A percentile compares a stretch with the other conserved stretches of the same genome.
Evolutionary conservation across 2,113 vertebrate genomes (phyloP).

Genomic region (Amphiprion ocellaris): DNA sequence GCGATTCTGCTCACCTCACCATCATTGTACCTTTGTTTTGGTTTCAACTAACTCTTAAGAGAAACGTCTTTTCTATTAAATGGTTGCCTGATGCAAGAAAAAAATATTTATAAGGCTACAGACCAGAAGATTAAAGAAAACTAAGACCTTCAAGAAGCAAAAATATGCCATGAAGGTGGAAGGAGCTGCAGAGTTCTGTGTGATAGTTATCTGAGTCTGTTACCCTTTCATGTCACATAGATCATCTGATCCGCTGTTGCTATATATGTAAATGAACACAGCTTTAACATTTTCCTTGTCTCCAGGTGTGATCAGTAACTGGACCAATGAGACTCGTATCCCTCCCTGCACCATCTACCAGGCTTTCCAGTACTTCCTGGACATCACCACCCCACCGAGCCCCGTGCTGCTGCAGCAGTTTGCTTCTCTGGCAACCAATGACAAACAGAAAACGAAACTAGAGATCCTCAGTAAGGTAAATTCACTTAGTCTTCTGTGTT

Average conservation of each 20-base stretch:
- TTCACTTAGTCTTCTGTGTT: not conserved
- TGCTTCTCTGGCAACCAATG: constrained; percentile 91
- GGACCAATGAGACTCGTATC: constrained; percentile 92
- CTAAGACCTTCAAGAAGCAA: too few relatives aligned
- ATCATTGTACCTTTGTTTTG: too few relatives aligned
- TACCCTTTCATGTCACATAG: not conserved
- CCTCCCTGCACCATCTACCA: constrained; percentile 97
- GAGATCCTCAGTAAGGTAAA: constrained; percentile 96
- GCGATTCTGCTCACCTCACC: too few relatives aligned
- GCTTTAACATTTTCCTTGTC: constrained; percentile 12
- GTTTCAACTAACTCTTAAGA: too few relatives aligned
- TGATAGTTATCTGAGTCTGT: not conserved
- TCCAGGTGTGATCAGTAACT: constrained; percentile 96
- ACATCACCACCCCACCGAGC: constrained; percentile 95
- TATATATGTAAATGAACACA: not conserved
- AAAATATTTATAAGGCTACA: too few relatives aligned
- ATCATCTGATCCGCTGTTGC: not conserved
- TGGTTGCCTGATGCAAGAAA: too few relatives aligned
- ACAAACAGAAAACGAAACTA: constrained; percentile 92
- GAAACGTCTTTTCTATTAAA: too few relatives aligned
- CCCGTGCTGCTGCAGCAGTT: constrained; percentile 96
- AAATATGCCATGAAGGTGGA: too few relatives aligned
- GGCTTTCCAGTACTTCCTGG: constrained; percentile 96
- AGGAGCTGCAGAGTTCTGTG: not conserved
- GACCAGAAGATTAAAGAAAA: too few relatives aligned